Percentiles rank a stretch among this genome's conserved stretches.
phyloP scores from a whole-genome alignment of 1,140 invertebrate species.

The Pomacea maculata region DNA sequence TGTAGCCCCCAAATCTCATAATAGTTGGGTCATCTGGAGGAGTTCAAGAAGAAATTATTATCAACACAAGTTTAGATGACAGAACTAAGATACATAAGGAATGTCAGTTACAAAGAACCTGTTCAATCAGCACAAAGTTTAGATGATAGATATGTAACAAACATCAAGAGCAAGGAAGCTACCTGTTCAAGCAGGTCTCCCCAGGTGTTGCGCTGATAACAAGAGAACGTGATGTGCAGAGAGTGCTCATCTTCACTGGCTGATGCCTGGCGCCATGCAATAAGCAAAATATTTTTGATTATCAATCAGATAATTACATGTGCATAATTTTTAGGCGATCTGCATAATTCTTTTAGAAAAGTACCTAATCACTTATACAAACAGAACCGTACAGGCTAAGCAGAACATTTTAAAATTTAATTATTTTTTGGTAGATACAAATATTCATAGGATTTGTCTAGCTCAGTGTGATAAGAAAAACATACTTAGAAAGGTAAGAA shows the following conservation, averaged over 20 bases:
- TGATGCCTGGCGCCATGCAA: not conserved
- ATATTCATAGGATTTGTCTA: too few relatives aligned
- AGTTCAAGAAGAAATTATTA: too few relatives aligned
- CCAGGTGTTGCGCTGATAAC: conserved; percentile 91
- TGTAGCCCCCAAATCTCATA: too few relatives aligned
- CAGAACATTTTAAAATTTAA: too few relatives aligned
- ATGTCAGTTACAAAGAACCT: too few relatives aligned
- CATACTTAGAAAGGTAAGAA: not conserved
- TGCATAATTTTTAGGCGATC: too few relatives aligned
- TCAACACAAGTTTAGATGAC: too few relatives aligned
- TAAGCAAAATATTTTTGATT: not conserved
- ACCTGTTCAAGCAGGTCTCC: conserved; percentile 85
- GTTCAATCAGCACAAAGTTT: not conserved
- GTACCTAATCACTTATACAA: not conserved
- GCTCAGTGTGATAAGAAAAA: too few relatives aligned
- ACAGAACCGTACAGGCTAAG: not conserved
- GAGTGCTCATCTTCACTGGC: conserved; percentile 76
- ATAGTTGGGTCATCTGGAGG: too few relatives aligned
- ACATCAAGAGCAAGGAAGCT: conserved; percentile 14
- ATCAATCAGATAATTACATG: too few relatives aligned
- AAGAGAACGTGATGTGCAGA: conserved; percentile 90
- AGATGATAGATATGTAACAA: not conserved
- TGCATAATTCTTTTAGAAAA: not conserved
- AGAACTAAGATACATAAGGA: too few relatives aligned
- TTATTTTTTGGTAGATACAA: not conserved